phyloP scores from a whole-genome alignment of 2,797 vertebrate species.

The Craterocephalus amniculus region DNA sequence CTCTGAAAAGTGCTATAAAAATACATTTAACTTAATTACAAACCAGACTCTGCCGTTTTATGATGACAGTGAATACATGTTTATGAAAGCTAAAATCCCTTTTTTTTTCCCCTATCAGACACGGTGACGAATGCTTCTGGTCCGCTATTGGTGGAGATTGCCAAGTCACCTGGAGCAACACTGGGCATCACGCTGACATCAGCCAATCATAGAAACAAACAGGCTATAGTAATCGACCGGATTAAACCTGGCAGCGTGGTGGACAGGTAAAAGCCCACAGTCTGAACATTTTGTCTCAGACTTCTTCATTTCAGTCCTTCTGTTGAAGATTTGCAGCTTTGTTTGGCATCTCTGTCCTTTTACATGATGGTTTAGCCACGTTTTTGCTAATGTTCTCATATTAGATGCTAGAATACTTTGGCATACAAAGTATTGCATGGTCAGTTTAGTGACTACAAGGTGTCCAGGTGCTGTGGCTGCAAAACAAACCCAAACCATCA shows the following conservation, averaged over 20 bases:
- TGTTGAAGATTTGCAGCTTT: not conserved
- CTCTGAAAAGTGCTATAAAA: not conserved
- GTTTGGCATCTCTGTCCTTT: no score
- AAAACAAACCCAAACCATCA: not conserved
- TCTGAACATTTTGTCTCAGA: not conserved
- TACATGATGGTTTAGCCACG: not conserved
- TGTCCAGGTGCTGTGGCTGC: not conserved
- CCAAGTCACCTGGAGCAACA: slow-evolving; percentile 88
- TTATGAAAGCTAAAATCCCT: not conserved
- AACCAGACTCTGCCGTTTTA: no score
- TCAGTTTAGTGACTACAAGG: not conserved
- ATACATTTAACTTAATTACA: not conserved
- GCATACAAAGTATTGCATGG: no score
- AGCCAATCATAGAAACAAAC: slow-evolving; percentile 89
- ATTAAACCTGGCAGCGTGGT: slow-evolving; percentile 95
- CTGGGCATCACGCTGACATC: slow-evolving; percentile 91
- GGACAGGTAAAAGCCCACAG: slow-evolving; percentile 87
- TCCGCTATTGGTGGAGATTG: slow-evolving; percentile 93
- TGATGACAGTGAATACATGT: not conserved
- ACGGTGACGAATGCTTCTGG: slow-evolving; percentile 90
- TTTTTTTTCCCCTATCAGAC: slow-evolving; percentile 77
- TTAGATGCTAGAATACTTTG: not conserved
- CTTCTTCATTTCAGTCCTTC: not conserved
- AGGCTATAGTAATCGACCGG: slow-evolving; percentile 93
- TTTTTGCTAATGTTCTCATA: not conserved